Conservation (phyloP, 2,888 invertebrate genomes). For the Drosophila merina region DNA sequence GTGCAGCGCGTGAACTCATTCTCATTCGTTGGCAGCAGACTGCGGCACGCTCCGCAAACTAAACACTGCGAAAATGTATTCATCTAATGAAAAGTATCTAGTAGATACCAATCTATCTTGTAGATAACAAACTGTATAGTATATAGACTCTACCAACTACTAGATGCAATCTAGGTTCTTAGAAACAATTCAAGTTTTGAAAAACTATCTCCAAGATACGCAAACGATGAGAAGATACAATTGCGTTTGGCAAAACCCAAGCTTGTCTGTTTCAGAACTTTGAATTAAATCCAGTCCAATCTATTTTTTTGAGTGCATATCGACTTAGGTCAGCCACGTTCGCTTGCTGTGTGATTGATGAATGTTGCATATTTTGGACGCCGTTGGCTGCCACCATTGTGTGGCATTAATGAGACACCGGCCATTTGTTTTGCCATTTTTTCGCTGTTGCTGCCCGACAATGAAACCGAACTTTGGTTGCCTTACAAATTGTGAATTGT, state of each 20-base stretch:
- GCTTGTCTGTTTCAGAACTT: too few species aligned
- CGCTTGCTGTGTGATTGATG: conserved; percentile 78
- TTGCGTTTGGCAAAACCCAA: too few species aligned
- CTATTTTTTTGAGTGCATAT: conserved; percentile 8
- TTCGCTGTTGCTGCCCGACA: conserved; percentile 49
- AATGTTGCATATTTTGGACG: conserved; percentile 81
- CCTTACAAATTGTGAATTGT: conserved; percentile 38
- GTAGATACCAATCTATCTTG: not conserved
- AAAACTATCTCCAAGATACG: too few species aligned
- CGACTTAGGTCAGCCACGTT: conserved; percentile 19
- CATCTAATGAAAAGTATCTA: not conserved
- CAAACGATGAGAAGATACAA: too few species aligned
- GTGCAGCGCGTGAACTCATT: conserved; percentile 75
- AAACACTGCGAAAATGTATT: conserved; percentile 2
- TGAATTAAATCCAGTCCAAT: too few species aligned
- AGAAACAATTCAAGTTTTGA: not conserved
- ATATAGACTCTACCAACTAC: not conserved
- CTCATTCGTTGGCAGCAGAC: conserved; percentile 55
- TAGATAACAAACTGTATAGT: not conserved
- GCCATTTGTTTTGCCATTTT: conserved; percentile 68
- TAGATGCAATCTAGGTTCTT: not conserved
- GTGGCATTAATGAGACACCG: conserved; percentile 76
- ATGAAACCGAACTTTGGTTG: conserved; percentile 48
- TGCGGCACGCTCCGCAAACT: conserved; percentile 27
- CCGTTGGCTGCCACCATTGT: conserved; percentile 72